Conservation (phyloP, 2,797 vertebrate species). For the Neosilurus hyrtlii region DNA sequence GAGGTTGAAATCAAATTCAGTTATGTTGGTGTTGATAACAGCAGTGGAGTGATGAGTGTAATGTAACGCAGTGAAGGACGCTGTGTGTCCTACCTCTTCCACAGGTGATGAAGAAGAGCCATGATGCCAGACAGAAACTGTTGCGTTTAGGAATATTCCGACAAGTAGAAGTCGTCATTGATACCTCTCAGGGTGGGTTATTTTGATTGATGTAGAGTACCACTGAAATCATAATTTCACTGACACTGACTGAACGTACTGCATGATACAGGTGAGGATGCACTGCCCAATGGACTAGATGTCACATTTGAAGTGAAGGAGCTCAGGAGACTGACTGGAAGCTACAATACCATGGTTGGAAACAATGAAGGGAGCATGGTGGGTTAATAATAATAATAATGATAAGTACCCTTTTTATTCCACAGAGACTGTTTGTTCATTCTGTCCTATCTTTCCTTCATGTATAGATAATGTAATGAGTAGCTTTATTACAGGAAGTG, state of each 20-base stretch:
- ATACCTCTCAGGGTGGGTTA: constrained; percentile 84
- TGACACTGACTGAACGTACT: neutral
- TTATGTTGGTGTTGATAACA: neutral
- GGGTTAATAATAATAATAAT: constrained; percentile 50
- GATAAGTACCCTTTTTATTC: neutral
- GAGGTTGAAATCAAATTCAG: neutral
- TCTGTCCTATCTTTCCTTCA: neutral
- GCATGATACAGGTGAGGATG: constrained; percentile 79
- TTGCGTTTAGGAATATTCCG: constrained; percentile 92
- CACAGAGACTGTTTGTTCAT: neutral
- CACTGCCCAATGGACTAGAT: constrained; percentile 92
- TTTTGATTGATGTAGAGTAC: neutral
- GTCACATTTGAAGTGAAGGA: constrained; percentile 95
- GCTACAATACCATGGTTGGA: constrained; percentile 97
- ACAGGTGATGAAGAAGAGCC: constrained; percentile 93
- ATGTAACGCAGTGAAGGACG: neutral
- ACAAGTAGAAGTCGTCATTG: constrained; percentile 92
- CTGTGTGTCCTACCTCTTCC: neutral
- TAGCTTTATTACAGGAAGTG: neutral
- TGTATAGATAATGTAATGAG: neutral
- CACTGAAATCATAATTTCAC: neutral
- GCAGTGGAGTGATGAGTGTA: neutral
- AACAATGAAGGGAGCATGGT: constrained; percentile 99
- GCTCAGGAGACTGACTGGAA: constrained; percentile 87
- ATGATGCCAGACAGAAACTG: constrained; percentile 89